Conservation (phyloP, 1,140 invertebrate species). For the Drosophila pectinifera region DNA sequence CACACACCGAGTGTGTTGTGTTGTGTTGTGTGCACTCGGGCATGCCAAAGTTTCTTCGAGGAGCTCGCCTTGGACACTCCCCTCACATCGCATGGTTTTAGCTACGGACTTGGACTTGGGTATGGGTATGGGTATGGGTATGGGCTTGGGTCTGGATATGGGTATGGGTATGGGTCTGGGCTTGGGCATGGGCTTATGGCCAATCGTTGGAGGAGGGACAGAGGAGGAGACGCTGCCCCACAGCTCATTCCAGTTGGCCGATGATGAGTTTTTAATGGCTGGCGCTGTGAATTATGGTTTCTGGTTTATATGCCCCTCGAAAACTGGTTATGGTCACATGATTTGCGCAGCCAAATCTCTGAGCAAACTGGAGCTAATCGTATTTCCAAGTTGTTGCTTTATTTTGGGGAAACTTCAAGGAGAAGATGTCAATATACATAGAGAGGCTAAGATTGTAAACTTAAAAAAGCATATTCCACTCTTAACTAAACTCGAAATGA, state of each 20-base stretch:
- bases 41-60: conserved; percentile 51
- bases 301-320: conserved; percentile 18
- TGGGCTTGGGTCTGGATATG: not conserved
- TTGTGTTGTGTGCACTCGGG: conserved; percentile 61
- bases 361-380: conserved; percentile 67
- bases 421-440: not conserved
- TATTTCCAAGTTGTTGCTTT: not conserved
- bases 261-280: conserved; percentile 81
- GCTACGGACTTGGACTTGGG: not conserved
- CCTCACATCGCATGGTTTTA: conserved; percentile 25
- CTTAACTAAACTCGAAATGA: too few relatives aligned
- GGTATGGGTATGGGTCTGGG: not conserved
- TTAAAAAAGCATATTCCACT: not conserved
- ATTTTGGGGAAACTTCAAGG: not conserved
- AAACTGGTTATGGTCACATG: conserved; percentile 43
- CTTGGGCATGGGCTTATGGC: conserved; percentile 1
- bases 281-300: conserved; percentile 73
- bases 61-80: conserved; percentile 71
- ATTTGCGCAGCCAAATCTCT: conserved; percentile 35
- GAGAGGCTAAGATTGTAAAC: too few relatives aligned
- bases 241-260: conserved; percentile 76
- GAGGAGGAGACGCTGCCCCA: conserved; percentile 36
- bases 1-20: conserved; percentile 40
- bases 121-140: not conserved
- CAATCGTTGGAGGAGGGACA: not conserved